Base-by-base conservation (phyloP, 1,140 invertebrate genomes). In the Proctacanthus coquilletti region DNA sequence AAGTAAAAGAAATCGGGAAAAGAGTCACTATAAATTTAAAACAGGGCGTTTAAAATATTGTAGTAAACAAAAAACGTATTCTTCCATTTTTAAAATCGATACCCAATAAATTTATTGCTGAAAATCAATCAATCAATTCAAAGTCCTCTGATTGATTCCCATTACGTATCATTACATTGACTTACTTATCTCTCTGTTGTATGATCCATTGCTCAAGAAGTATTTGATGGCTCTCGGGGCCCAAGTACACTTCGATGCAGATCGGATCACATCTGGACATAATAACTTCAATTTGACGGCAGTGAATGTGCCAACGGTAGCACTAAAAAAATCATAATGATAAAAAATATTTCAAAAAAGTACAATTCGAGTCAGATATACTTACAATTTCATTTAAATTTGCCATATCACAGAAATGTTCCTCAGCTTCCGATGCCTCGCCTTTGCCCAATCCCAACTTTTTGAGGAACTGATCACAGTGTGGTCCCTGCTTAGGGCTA, bases 401-500 rank as follows among this genome's bases (percentile, higher is more conserved):
- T 44, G 50, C 51, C 51, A 54, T 56, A 57, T 54, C 57, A 60
- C 57, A 60, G 52, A 53, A 41, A 47, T 60, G 57, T 40, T 60
- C 57, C 51, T 60, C 57, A 50, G 48, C 34, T 27, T 60, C 56
- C 35, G 46, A 35, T 33, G 43, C 33, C 21, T 55, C 51, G 38
- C 50, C 50, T 46, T 60, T 60, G 45, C 52, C 46, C 20, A 60
- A 49, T 25, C 57, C 57, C 48, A 60, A 50, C 47, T 60, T 60
- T 29, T 46, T 53, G 44, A 60, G 50, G 49, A 60, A 60, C 49
- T 60, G 54, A 51, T 60, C 56, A 56, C 57, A 60, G 49, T 60
- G 57, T 47, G 57, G 56, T 45, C 57, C 57, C 23, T 56, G 54
- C 29, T 56, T 38, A 42, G 56, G 56, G 43, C 48, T 48, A 31